Evolutionary conservation across 2,797 vertebrate species (phyloP), one percentile per base, ranked within the genome.

Genomic region (Xerus rutilus): DNA sequence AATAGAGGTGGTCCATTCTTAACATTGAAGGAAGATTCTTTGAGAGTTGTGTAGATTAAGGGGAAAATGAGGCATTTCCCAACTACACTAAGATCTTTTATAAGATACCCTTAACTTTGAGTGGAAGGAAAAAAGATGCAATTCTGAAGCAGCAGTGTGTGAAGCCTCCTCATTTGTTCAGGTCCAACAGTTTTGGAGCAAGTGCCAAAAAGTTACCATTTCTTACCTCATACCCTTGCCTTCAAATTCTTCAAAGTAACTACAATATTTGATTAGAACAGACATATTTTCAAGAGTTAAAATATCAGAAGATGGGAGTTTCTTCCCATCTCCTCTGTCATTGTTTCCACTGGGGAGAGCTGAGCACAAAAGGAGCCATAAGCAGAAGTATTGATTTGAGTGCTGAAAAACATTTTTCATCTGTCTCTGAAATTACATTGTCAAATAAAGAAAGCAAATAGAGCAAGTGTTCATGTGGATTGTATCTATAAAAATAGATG

Each of bases 341-440:
- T 43, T 28, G 17, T 89, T 96, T 91, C 79, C 84, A 93, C 39
- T n/a, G 32, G 73, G 62, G 25, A 91, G 30, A 83, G 64, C 85
- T 0, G 15, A 47, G 57, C 72, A 96, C 72, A 94, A 95, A 94
- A 78, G 86, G 47, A 64, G 64, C 76, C 7, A 2, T 95, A 96
- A 96, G 93, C 97, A 95, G 85, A 95, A 94, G 57, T 95, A 97
- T 96, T 95, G 96, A 97, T 93, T 94, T 79, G 78, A 52, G 76
- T 54, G 59, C 83, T 39, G 54, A 89, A 96, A 96, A 96, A 94
- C 69, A 91, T 87, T 96, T 96, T 89, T 97, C 95, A 95, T 70
- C 84, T 74, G 84, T 87, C 72, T 96, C 91, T 83, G 93, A 96
- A 97, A 97, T 96, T 91, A 85, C 96, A 82, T 93, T 96, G 79